Percentiles rank a stretch among this genome's conserved stretches.
Evolutionary conservation across 2,888 invertebrate genomes (phyloP).

Genomic region (Oeneis ivallda): DNA sequence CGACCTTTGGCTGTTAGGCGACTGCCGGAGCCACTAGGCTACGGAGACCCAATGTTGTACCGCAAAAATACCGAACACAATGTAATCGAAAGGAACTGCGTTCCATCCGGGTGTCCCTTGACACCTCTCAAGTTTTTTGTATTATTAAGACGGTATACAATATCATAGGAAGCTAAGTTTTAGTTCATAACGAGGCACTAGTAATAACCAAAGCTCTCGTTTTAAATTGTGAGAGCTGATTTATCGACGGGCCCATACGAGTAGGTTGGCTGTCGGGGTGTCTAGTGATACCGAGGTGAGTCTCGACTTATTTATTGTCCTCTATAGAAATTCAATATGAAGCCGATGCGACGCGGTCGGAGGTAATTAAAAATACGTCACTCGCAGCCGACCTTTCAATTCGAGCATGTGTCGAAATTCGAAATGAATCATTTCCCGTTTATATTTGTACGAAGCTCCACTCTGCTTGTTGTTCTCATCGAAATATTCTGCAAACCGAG

Average conservation of each 20-base stretch:
- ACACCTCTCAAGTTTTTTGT: no score
- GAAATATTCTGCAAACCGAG: constrained; percentile 44
- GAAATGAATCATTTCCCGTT: constrained; percentile 76
- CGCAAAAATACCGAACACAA: no score
- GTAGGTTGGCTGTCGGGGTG: constrained; percentile 40
- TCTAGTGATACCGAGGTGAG: constrained; percentile 44
- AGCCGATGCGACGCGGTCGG: constrained; percentile 65
- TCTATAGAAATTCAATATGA: constrained; percentile 75
- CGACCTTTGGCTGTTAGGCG: no score
- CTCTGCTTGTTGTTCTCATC: constrained; percentile 49
- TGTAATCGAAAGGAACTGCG: no score
- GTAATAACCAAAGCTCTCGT: no score
- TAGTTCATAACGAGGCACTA: no score
- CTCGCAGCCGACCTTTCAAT: constrained; percentile 77
- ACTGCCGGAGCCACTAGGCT: no score
- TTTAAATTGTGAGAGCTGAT: background rate
- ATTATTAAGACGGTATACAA: no score
- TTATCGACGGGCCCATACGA: background rate
- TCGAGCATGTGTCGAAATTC: constrained; percentile 78
- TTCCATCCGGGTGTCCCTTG: no score
- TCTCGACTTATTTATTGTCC: constrained; percentile 70
- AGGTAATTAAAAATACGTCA: constrained; percentile 81
- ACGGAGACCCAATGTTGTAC: no score
- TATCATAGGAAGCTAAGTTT: no score
- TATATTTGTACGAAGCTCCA: constrained; percentile 63